A percentile compares a stretch with the other conserved stretches of the same genome.
Conservation (phyloP, 2,113 vertebrate genomes). For the Leptobrachium leishanense region DNA sequence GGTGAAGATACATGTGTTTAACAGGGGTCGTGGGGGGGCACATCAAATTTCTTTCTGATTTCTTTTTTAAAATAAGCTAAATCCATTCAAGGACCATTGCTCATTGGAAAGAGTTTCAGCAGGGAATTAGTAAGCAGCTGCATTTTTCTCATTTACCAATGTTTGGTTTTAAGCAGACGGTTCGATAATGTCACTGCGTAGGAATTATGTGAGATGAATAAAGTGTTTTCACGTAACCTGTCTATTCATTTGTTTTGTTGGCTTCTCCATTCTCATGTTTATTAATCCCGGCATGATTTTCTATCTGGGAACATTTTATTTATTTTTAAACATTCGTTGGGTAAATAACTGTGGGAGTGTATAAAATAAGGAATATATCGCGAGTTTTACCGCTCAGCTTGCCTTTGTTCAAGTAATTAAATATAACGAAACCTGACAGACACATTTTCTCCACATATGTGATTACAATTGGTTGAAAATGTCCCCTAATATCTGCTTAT, state of each 20-base stretch:
- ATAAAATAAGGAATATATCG: not conserved
- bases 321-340: not conserved
- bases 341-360: not conserved
- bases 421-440: conserved; percentile 2
- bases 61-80: conserved; percentile 78
- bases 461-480: not conserved
- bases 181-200: conserved; percentile 77
- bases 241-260: conserved; percentile 75
- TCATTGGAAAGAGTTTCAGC: conserved; percentile 76
- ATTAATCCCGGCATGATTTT: conserved; percentile 61
- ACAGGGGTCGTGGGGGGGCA: conserved; percentile 75
- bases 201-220: conserved; percentile 80
- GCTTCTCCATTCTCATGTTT: conserved; percentile 70
- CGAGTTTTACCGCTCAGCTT: too few species aligned
- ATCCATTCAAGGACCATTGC: conserved; percentile 78
- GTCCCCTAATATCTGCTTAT: not conserved
- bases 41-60: conserved; percentile 81
- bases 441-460: not conserved
- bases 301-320: conserved; percentile 7
- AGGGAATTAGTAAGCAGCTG: conserved; percentile 68
- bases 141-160: conserved; percentile 76
- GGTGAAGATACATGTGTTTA: conserved; percentile 81
- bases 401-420: not conserved
- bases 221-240: conserved; percentile 62
- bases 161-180: conserved; percentile 78